These are phyloP conservation scores for Callosobruchus maculatus DNA, from an alignment of 2,888 invertebrate genomes.

Conservation along the genomic window DNA sequence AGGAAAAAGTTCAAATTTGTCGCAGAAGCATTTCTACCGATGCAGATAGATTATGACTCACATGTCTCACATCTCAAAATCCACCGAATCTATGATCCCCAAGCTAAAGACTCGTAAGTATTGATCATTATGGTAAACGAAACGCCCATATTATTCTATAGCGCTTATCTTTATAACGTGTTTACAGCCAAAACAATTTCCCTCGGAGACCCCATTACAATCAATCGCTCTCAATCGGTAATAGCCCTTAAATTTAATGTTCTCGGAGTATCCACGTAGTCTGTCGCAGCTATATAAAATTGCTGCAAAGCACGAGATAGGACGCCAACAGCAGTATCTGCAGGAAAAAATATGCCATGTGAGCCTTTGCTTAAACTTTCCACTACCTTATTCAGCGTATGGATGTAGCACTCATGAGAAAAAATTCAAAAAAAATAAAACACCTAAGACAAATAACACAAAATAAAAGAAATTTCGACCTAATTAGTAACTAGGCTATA, in stretches of 20 bases:
- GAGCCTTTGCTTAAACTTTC: too few species aligned
- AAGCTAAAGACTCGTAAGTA: neutral
- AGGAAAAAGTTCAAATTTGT: too few species aligned
- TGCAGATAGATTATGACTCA: too few species aligned
- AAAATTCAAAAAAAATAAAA: too few species aligned
- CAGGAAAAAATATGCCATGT: neutral
- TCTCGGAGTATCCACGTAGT: neutral
- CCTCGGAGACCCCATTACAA: neutral
- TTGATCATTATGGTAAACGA: neutral
- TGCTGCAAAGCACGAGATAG: neutral
- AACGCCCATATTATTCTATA: neutral
- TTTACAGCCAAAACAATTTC: neutral
- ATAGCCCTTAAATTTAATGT: neutral
- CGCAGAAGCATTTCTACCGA: too few species aligned
- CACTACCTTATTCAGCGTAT: too few species aligned
- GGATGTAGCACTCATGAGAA: too few species aligned
- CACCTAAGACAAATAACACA: too few species aligned
- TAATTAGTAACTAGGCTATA: too few species aligned
- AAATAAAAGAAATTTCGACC: too few species aligned
- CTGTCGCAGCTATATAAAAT: neutral
- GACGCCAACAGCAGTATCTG: neutral
- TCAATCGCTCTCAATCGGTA: neutral
- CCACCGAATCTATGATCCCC: too few species aligned
- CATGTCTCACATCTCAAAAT: too few species aligned
- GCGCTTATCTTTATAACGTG: neutral